Conservation (phyloP, 1,140 invertebrate species). For the Drosophila triauraria region DNA sequence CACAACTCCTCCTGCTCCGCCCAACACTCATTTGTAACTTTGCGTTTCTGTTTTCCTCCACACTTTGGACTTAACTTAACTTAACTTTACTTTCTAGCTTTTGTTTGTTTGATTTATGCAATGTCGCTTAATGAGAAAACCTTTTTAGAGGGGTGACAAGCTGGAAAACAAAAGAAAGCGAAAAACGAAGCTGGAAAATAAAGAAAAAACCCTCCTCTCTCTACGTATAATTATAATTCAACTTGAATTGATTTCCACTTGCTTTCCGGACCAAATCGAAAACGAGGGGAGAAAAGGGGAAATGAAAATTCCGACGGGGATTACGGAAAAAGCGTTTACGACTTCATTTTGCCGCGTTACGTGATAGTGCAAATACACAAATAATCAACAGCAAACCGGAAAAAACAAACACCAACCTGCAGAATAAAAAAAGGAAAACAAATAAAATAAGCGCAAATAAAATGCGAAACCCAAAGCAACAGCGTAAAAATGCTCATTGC, state of each 20-base stretch:
- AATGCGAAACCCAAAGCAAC: conserved; percentile 55
- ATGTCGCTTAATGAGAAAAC: conserved; percentile 72
- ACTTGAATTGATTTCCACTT: conserved; percentile 41
- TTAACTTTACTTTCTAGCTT: conserved; percentile 38
- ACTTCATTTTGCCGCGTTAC: conserved; percentile 74
- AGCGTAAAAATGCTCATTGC: conserved; percentile 62
- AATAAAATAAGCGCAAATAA: conserved; percentile 34
- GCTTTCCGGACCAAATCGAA: conserved; percentile 24
- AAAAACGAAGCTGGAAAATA: background rate
- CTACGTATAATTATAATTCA: conserved; percentile 34
- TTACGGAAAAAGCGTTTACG: conserved; percentile 54
- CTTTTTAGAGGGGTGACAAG: conserved; percentile 49
- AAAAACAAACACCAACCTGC: conserved; percentile 7
- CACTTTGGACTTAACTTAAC: conserved; percentile 16
- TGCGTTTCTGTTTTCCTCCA: conserved; percentile 9
- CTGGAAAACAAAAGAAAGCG: conserved; percentile 9
- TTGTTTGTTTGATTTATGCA: conserved; percentile 76
- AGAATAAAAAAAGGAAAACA: conserved; percentile 15
- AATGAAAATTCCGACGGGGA: conserved; percentile 8
- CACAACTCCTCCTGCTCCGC: background rate
- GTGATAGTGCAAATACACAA: conserved; percentile 75
- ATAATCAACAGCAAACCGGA: conserved; percentile 66
- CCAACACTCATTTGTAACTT: conserved; percentile 23
- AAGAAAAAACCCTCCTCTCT: background rate
- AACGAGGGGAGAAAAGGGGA: background rate